phyloP scores from a whole-genome alignment of 2,888 invertebrate species.

The Ormyrus labotus region DNA sequence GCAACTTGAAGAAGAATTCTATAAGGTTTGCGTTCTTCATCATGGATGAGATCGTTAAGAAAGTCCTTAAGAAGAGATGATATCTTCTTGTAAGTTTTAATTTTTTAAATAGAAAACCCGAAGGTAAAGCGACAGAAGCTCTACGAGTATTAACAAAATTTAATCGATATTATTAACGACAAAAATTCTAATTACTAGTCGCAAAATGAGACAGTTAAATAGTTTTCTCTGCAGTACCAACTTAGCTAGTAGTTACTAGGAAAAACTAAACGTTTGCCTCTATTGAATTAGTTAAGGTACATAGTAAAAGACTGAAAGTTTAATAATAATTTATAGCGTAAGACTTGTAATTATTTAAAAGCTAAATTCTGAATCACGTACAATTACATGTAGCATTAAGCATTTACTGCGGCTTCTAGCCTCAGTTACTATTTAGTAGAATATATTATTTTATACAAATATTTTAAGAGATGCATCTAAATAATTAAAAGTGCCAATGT shows the following conservation, averaged over 20 bases:
- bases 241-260: background rate
- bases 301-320: conserved; percentile 23
- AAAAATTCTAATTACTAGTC: conserved; percentile 29
- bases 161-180: conserved; percentile 23
- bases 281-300: conserved; percentile 36
- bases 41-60: conserved; percentile 17
- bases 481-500: conserved; percentile 31
- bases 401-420: conserved; percentile 6
- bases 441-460: conserved; percentile 34
- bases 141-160: conserved; percentile 27
- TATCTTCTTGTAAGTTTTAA: background rate
- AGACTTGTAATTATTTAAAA: conserved; percentile 1
- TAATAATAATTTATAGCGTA: conserved; percentile 14
- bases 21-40: conserved; percentile 17
- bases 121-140: conserved; percentile 5
- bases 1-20: conserved; percentile 14
- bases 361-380: conserved; percentile 5
- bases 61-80: conserved; percentile 9
- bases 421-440: conserved; percentile 8
- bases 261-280: conserved; percentile 17
- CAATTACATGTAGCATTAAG: conserved; percentile 7
- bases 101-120: conserved; percentile 1
- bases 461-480: conserved; percentile 19
- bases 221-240: background rate
- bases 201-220: conserved; percentile 10